Evolutionary conservation across 2,113 vertebrate species (phyloP).

Genomic region (Percopsis transmontana): DNA sequence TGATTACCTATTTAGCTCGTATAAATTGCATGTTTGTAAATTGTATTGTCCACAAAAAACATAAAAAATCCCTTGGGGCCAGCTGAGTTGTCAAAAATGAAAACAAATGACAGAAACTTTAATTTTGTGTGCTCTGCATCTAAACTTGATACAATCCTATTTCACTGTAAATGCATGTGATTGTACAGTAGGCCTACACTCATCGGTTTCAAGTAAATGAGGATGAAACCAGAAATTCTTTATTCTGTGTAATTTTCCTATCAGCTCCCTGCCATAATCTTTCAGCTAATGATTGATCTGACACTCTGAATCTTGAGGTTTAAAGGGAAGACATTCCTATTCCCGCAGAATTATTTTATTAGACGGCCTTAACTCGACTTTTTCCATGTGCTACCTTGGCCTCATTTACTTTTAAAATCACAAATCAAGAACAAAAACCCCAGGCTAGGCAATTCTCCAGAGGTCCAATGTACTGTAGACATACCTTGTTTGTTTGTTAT

Average conservation of each 20-base stretch:
- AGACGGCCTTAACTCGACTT: not conserved
- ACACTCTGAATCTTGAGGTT: not conserved
- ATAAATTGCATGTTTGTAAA: too few relatives aligned
- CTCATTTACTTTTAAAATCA: not conserved
- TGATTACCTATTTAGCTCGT: too few relatives aligned
- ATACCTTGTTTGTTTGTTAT: not conserved
- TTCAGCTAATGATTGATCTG: constrained; percentile 4
- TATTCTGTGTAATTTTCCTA: constrained; percentile 4
- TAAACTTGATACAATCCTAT: not conserved
- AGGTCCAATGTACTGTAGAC: not conserved
- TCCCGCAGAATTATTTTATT: constrained; percentile 1
- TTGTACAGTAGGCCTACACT: not conserved
- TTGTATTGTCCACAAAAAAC: not conserved
- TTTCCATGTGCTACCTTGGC: constrained; percentile 1
- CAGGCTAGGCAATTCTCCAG: not conserved
- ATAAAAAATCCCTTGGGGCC: not conserved
- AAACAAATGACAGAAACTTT: not conserved
- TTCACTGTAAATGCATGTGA: not conserved
- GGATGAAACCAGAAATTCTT: not conserved
- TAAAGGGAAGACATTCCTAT: not conserved
- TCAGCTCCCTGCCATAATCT: constrained; percentile 3
- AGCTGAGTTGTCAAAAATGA: not conserved
- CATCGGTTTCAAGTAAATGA: not conserved
- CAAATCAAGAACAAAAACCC: not conserved
- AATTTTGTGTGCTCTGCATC: not conserved